Conservation (phyloP, 1,140 invertebrate species). For the Samia ricini region DNA sequence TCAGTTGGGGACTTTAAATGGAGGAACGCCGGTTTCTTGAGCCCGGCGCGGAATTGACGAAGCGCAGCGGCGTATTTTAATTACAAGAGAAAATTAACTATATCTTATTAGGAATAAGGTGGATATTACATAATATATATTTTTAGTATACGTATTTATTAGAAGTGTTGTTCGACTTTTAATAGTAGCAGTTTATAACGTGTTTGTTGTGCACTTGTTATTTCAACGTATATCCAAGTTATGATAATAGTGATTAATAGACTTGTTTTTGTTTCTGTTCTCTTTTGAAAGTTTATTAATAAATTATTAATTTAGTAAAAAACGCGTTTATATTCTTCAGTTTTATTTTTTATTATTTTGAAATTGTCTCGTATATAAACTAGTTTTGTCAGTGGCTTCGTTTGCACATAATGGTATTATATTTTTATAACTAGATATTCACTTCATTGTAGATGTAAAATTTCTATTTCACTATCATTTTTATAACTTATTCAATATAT, state of each 20-base stretch:
- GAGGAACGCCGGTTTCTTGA: background rate
- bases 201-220: background rate
- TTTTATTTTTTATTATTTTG: no score
- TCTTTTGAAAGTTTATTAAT: background rate
- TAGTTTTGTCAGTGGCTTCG: no score
- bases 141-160: background rate
- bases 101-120: background rate
- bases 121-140: background rate
- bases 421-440: no score
- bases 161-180: background rate
- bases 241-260: background rate
- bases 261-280: no score
- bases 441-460: no score
- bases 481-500: no score
- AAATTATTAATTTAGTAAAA: no score
- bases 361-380: no score
- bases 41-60: background rate
- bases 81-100: background rate
- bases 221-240: background rate
- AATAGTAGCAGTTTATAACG: slow-evolving; percentile 1
- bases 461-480: no score
- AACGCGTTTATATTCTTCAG: no score
- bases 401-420: no score
- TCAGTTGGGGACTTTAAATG: background rate
- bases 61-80: background rate